A percentile compares a stretch with the other conserved stretches of the same genome.
phyloP scores from a whole-genome alignment of 2,888 invertebrate species.

The Drosophila demipolita region DNA sequence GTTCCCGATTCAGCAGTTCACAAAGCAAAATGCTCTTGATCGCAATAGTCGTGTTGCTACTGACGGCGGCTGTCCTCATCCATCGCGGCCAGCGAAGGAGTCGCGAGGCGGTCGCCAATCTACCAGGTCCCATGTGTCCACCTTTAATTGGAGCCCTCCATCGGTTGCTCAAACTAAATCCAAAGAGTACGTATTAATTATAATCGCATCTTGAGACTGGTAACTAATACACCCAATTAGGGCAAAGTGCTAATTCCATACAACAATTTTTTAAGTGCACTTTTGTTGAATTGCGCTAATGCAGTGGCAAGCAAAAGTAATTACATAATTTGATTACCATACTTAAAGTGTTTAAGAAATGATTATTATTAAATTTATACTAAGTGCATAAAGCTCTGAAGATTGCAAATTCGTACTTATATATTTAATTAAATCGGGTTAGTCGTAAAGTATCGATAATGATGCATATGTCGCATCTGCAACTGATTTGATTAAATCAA shows the following conservation, averaged over 20 bases:
- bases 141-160: slow-evolving; percentile 75
- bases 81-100: slow-evolving; percentile 51
- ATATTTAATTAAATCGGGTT: neutral
- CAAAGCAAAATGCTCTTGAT: slow-evolving; percentile 59
- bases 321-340: neutral
- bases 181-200: slow-evolving; percentile 53
- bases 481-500: too few relatives aligned
- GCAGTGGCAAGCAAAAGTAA: neutral
- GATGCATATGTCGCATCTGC: neutral
- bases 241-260: neutral
- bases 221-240: neutral
- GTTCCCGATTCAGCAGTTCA: slow-evolving; percentile 40
- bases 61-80: slow-evolving; percentile 26
- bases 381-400: neutral
- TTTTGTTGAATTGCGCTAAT: neutral
- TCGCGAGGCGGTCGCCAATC: slow-evolving; percentile 62
- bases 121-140: slow-evolving; percentile 70
- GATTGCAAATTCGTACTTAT: neutral
- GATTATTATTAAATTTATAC: neutral
- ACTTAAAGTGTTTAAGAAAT: neutral
- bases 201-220: neutral
- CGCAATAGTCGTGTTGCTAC: slow-evolving; percentile 50
- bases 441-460: neutral
- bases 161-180: slow-evolving; percentile 36
- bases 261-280: neutral